A percentile compares a stretch with the other conserved stretches of the same genome.
Evolutionary conservation across 1,140 invertebrate genomes (phyloP).

Genomic region (Drosophila ohnishii): DNA sequence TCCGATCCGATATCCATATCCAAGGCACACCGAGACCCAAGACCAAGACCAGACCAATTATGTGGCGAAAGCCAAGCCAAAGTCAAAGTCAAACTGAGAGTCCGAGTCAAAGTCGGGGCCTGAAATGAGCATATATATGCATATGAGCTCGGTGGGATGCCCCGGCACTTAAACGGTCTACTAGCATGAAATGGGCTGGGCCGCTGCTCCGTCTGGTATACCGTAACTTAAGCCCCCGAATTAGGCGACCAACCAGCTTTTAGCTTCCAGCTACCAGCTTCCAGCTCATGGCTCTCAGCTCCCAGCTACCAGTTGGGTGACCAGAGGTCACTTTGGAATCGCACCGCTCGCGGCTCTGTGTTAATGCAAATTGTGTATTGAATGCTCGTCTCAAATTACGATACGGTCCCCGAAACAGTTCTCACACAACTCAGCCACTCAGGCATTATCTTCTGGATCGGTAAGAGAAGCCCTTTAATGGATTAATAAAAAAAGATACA

Average conservation of each 20-base stretch:
- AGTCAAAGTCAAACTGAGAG: constrained; percentile 41
- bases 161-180: constrained; percentile 62
- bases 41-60: constrained; percentile 58
- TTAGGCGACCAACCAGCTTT: constrained; percentile 35
- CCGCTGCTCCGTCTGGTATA: constrained; percentile 30
- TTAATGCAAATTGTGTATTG: constrained; percentile 21
- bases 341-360: constrained; percentile 11
- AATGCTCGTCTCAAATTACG: constrained; percentile 3
- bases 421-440: not conserved
- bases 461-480: not conserved
- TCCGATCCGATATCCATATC: constrained; percentile 22
- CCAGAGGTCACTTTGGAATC: constrained; percentile 6
- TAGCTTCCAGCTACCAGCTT: not conserved
- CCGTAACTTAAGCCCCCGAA: constrained; percentile 69
- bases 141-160: constrained; percentile 55
- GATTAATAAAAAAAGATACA: not conserved
- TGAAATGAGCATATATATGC: constrained; percentile 52
- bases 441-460: not conserved
- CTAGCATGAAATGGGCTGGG: constrained; percentile 67
- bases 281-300: not conserved
- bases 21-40: constrained; percentile 8
- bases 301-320: constrained; percentile 8
- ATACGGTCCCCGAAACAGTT: not conserved
- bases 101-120: constrained; percentile 31
- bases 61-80: constrained; percentile 71